These are phyloP conservation scores for Melanotus villosus DNA, from an alignment of 2,888 invertebrate species.

Conservation along the genomic window DNA sequence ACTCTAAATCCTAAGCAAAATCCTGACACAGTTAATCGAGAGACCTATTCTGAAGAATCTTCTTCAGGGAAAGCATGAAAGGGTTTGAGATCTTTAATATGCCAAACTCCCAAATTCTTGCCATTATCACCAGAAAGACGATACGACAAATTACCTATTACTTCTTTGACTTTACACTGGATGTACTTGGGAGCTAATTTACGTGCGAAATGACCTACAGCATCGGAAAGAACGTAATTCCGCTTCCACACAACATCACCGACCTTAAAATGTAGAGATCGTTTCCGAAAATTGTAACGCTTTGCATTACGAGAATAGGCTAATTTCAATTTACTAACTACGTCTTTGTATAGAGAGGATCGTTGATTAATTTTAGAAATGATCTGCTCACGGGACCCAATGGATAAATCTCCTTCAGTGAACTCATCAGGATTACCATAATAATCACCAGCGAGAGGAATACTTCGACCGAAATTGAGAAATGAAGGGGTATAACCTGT, in stretches of 20 bases:
- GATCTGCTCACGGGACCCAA: too few species aligned
- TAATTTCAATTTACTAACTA: not conserved
- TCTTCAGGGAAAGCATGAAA: too few species aligned
- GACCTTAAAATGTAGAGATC: not conserved
- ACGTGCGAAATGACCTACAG: not conserved
- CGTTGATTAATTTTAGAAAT: not conserved
- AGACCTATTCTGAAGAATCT: too few species aligned
- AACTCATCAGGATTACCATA: too few species aligned
- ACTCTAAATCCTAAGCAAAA: too few species aligned
- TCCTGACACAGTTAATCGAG: too few species aligned
- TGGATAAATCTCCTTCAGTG: too few species aligned
- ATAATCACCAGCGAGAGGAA: too few species aligned
- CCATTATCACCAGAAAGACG: not conserved
- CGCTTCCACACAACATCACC: not conserved
- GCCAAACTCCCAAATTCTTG: constrained; percentile 6
- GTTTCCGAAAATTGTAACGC: not conserved
- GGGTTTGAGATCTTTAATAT: constrained; percentile 11
- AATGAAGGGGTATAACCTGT: constrained; percentile 2
- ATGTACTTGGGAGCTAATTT: constrained; percentile 10
- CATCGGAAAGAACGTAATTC: not conserved
- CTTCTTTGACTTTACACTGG: constrained; percentile 9
- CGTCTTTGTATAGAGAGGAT: not conserved
- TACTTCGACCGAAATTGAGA: too few species aligned
- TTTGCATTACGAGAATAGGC: not conserved
- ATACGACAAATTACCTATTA: not conserved